phyloP scores from a whole-genome alignment of 2,797 vertebrate species.

The Paramormyrops hopkinsi region DNA sequence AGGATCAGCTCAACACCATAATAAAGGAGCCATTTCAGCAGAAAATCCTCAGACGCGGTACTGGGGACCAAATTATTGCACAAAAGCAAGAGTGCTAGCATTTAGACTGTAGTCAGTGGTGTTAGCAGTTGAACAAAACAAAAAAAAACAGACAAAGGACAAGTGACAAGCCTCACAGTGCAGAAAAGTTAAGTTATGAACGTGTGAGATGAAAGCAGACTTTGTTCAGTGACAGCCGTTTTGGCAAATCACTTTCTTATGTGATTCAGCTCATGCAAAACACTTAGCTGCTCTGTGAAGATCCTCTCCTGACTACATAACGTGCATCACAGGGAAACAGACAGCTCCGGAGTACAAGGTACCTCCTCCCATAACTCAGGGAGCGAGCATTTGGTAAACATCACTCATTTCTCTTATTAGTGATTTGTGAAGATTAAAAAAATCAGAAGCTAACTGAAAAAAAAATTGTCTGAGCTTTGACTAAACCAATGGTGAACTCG shows the following conservation, averaged over 20 bases:
- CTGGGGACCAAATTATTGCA: background rate
- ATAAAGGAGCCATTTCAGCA: background rate
- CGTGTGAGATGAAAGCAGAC: background rate
- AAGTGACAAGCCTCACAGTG: background rate
- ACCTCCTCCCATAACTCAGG: background rate
- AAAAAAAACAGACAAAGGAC: background rate
- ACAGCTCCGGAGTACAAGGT: background rate
- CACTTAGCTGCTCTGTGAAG: conserved; percentile 1
- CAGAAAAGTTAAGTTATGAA: conserved; percentile 7
- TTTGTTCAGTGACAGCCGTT: background rate
- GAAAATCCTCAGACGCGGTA: background rate
- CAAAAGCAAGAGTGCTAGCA: background rate
- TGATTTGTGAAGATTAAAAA: background rate
- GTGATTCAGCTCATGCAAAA: background rate
- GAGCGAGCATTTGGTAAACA: background rate
- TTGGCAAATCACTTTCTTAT: background rate
- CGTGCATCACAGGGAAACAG: background rate
- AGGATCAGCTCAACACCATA: background rate
- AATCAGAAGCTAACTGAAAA: background rate
- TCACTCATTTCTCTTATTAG: background rate
- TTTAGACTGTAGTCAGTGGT: background rate
- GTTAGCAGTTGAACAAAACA: background rate
- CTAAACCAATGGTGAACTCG: background rate
- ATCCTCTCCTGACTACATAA: background rate
- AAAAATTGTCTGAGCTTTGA: background rate